Conservation (phyloP, 1,140 invertebrate species). For the Calephelis virginiensis region DNA sequence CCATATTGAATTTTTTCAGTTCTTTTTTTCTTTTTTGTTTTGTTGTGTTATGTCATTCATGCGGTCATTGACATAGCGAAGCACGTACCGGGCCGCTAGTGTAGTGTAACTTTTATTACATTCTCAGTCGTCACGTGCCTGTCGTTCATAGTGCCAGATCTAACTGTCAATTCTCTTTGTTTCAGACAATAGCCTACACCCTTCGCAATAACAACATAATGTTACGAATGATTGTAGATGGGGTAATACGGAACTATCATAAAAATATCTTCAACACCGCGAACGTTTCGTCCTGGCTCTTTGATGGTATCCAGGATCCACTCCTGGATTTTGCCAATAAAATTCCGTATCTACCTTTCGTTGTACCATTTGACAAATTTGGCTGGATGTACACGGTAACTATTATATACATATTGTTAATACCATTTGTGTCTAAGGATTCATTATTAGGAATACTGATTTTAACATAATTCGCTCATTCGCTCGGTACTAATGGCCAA, state of each 20-base stretch:
- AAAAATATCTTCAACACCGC: conserved; percentile 81
- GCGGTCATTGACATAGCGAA: no score
- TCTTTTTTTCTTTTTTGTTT: no score
- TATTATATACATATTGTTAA: neutral
- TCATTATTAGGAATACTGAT: no score
- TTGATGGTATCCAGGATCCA: conserved; percentile 87
- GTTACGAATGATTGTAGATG: conserved; percentile 76
- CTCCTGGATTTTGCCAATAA: conserved; percentile 80
- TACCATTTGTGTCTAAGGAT: no score
- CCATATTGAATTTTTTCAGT: no score
- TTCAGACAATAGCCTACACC: conserved; percentile 83
- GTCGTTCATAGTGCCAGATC: no score
- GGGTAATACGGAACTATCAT: conserved; percentile 76
- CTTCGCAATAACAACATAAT: conserved; percentile 71
- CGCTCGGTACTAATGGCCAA: no score
- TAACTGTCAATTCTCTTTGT: conserved; percentile 25
- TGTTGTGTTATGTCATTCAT: no score
- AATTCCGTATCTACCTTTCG: conserved; percentile 76
- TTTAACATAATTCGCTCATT: no score
- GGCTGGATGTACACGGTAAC: conserved; percentile 85
- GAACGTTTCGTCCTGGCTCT: conserved; percentile 80
- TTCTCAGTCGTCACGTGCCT: no score
- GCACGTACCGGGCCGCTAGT: no score
- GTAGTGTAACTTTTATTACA: no score
- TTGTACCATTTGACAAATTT: conserved; percentile 85